Conservation (phyloP, 1,140 invertebrate species). For the Himalopsyche phryganea region DNA sequence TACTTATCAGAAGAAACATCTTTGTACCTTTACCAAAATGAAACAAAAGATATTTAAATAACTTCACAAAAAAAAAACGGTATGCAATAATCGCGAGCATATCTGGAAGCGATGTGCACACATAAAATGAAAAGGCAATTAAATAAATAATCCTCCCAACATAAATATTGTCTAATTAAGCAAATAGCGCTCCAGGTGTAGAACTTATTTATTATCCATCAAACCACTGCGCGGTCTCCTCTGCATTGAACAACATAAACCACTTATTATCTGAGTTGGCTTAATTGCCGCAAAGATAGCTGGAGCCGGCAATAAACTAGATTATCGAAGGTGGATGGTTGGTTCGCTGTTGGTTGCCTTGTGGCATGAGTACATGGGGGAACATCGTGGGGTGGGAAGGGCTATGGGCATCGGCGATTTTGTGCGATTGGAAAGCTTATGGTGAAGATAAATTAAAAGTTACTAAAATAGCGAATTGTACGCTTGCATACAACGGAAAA, state of each 20-base stretch:
- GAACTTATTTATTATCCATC: constrained; percentile 33
- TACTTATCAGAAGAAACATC: no score
- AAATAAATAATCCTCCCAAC: constrained; percentile 13
- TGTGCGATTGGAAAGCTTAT: no score
- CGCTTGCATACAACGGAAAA: no score
- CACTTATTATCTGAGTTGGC: constrained; percentile 30
- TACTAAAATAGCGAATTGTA: no score
- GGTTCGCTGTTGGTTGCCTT: not conserved
- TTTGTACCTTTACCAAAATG: no score
- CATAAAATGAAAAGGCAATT: constrained; percentile 33
- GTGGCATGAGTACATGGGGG: no score
- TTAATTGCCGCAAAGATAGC: constrained; percentile 35
- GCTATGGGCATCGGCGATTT: no score
- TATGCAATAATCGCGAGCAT: no score
- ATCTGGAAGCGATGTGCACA: constrained; percentile 10
- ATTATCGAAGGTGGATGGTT: constrained; percentile 22
- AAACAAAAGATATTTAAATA: no score
- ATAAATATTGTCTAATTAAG: constrained; percentile 35
- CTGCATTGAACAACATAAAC: constrained; percentile 32
- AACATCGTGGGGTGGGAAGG: no score
- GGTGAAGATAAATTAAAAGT: no score
- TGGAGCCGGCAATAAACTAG: constrained; percentile 31
- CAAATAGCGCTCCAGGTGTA: constrained; percentile 33
- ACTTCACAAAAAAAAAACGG: no score
- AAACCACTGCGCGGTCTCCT: constrained; percentile 28